These are phyloP conservation scores for Rotaria sp. DNA, from an alignment of 2,888 invertebrate species.

Conservation along the genomic window DNA sequence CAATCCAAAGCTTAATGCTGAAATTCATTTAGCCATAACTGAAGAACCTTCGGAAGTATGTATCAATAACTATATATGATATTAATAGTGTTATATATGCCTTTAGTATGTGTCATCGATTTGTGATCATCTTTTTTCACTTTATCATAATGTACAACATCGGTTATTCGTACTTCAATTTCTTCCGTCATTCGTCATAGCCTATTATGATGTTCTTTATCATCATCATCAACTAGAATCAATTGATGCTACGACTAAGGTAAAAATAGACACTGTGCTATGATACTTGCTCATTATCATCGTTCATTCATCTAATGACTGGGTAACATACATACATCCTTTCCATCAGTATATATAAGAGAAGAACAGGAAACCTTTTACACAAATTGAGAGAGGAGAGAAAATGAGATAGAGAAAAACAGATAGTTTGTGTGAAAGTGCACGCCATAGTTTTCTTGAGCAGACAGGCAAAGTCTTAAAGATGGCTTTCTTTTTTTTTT, in stretches of 20 bases:
- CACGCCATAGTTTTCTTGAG: background rate
- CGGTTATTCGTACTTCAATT: slow-evolving; percentile 20
- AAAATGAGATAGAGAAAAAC: background rate
- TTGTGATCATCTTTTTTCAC: slow-evolving; percentile 1
- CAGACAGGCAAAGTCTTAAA: background rate
- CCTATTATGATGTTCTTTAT: slow-evolving; percentile 29
- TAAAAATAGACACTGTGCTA: background rate
- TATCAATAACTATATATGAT: background rate
- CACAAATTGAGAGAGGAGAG: background rate
- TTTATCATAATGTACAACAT: background rate
- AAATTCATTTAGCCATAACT: background rate
- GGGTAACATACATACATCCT: background rate
- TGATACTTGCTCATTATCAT: background rate
- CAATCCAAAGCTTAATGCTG: background rate
- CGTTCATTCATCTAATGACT: background rate
- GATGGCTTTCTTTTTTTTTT: background rate
- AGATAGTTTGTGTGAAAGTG: background rate
- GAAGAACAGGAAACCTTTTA: slow-evolving; percentile 2
- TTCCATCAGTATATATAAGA: background rate
- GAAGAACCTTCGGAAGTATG: background rate
- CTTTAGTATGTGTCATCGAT: background rate
- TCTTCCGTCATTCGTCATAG: background rate
- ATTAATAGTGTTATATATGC: background rate
- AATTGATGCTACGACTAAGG: background rate
- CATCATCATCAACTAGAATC: background rate